phyloP scores from a whole-genome alignment of 2,888 invertebrate genomes.

The Apamea sordens region DNA sequence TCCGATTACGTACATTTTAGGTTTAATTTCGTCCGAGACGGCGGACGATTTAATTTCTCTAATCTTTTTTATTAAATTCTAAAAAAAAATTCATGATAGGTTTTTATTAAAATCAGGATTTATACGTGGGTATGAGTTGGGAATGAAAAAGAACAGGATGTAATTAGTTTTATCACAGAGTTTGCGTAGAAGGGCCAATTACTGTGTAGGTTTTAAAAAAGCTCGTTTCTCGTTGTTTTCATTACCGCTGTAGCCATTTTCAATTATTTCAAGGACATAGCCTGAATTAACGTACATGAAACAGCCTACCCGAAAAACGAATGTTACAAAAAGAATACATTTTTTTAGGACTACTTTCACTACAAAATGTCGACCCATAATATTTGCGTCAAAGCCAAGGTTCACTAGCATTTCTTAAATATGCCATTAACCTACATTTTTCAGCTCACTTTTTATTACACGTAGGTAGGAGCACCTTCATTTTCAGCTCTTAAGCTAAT shows the following conservation, averaged over 20 bases:
- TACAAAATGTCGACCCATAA: background rate
- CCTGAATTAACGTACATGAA: background rate
- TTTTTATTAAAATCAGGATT: constrained; percentile 44
- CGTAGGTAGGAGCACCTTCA: background rate
- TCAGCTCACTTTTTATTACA: constrained; percentile 7
- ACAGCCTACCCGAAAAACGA: background rate
- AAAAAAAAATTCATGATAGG: constrained; percentile 40
- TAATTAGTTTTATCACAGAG: constrained; percentile 13
- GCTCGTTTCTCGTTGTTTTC: background rate
- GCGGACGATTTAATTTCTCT: constrained; percentile 26
- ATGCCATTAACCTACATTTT: constrained; percentile 11
- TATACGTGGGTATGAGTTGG: constrained; percentile 1
- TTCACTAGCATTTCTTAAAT: background rate
- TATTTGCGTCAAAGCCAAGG: background rate
- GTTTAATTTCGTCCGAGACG: constrained; percentile 51
- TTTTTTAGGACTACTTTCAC: background rate
- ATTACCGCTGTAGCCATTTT: background rate
- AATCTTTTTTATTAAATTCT: constrained; percentile 58
- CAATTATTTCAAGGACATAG: background rate
- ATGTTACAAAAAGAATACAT: background rate
- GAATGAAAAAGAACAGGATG: background rate
- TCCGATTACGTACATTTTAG: constrained; percentile 59
- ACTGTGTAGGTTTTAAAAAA: background rate
- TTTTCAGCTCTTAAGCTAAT: constrained; percentile 35
- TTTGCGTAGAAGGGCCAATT: background rate